Evolutionary conservation across 1,140 invertebrate species (phyloP).

Genomic region (Probaryconus sp.): DNA sequence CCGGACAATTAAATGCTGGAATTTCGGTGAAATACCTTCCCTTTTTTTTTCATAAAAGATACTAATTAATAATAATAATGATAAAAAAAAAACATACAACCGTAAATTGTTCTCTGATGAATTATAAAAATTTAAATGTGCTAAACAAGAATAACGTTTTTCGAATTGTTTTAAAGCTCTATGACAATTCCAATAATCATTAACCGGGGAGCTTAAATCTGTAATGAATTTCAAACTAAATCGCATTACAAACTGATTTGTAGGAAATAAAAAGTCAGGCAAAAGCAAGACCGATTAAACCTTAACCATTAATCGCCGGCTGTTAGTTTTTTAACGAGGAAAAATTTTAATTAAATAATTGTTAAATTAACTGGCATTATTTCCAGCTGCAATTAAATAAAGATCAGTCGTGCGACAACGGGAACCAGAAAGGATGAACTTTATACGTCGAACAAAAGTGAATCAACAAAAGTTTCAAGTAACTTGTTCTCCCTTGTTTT

Average conservation of each 20-base stretch:
- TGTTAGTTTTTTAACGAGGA: slow-evolving; percentile 27
- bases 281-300: slow-evolving; percentile 23
- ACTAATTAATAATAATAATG: too few species aligned
- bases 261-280: slow-evolving; percentile 4
- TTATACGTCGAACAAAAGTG: slow-evolving; percentile 23
- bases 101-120: too few species aligned
- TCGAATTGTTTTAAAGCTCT: too few species aligned
- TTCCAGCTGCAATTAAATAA: slow-evolving; percentile 35
- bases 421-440: slow-evolving; percentile 26
- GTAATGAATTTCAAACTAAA: too few species aligned
- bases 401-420: slow-evolving; percentile 16
- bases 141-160: too few species aligned
- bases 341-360: slow-evolving; percentile 51
- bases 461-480: slow-evolving; percentile 25
- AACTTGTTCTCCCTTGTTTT: slow-evolving; percentile 22
- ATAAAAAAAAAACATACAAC: too few species aligned
- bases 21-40: too few species aligned
- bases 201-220: too few species aligned
- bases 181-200: too few species aligned
- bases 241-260: slow-evolving; percentile 16
- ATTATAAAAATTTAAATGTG: too few species aligned
- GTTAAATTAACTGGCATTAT: slow-evolving; percentile 39
- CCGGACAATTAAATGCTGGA: too few species aligned
- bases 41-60: too few species aligned
- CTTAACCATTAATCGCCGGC: slow-evolving; percentile 21